These are phyloP conservation scores for Melipona bicolor DNA, from an alignment of 2,888 invertebrate genomes.

Conservation along the genomic window DNA sequence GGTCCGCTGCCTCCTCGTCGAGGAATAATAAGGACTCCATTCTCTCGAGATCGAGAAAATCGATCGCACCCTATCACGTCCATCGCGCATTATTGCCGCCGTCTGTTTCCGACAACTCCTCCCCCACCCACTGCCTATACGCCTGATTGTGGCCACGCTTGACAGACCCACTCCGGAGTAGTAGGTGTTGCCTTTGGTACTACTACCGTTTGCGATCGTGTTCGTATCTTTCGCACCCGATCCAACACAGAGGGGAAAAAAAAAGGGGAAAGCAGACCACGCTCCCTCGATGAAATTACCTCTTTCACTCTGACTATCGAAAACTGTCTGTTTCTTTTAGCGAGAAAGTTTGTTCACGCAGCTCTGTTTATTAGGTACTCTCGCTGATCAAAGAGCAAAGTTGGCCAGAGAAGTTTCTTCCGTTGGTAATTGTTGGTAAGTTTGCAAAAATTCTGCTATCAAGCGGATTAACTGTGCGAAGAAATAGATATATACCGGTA, in stretches of 20 bases:
- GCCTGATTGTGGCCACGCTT: conserved; percentile 61
- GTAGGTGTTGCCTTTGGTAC: conserved; percentile 29
- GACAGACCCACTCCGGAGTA: conserved; percentile 29
- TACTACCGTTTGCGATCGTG: conserved; percentile 4
- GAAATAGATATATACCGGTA: too few species aligned
- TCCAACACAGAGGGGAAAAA: too few species aligned
- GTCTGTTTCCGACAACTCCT: conserved; percentile 70
- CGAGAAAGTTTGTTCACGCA: conserved; percentile 22
- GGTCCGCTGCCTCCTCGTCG: conserved; percentile 45
- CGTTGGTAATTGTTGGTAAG: neutral
- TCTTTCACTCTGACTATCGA: neutral
- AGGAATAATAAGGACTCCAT: conserved; percentile 68
- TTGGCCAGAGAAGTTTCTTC: neutral
- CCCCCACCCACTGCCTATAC: conserved; percentile 26
- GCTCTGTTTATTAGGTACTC: conserved; percentile 69
- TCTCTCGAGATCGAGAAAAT: conserved; percentile 69
- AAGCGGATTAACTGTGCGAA: neutral
- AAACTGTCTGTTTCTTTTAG: conserved; percentile 60
- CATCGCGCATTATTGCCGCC: conserved; percentile 71
- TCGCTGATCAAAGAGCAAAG: conserved; percentile 39
- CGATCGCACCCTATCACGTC: conserved; percentile 67
- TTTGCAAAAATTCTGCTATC: neutral
- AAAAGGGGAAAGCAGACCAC: conserved; percentile 10
- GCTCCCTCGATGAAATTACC: conserved; percentile 62
- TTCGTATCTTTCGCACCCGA: conserved; percentile 11